Evolutionary conservation across 2,113 vertebrate genomes (phyloP), one percentile per base, ranked within the genome.

Genomic region (Rhadina sibilatrix): DNA sequence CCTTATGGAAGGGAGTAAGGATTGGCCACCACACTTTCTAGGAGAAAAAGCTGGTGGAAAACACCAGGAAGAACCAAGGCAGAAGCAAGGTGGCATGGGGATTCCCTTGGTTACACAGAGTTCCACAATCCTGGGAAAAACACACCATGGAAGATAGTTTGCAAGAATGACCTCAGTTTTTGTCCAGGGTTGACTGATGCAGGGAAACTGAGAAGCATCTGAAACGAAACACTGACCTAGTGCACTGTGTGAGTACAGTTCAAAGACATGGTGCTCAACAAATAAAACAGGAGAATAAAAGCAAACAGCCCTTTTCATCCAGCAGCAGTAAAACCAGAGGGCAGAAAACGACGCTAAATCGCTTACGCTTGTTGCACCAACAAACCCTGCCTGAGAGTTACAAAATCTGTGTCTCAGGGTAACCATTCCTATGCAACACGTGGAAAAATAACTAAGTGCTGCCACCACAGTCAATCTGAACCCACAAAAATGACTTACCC

Each of bases 341-440:
- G 66, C 94, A 97, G 95, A 97, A 97, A 97, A 97, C 27, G 64
- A 97, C 22, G 61, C 77, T 94, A 92, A 96, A 94, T 94, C 56
- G 54, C 83, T 60, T 95, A 91, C 93, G 90, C 80, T 75, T 83
- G 85, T 89, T 96, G 71, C 71, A 76, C 95, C 96, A 92, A 84
- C 74, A 96, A 96, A 86, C 56, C 65, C 4, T 80, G 81, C 37
- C 84, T 54, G 74, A 96, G 91, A 96, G 93, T 90, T 90, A 94
- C 93, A 86, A 97, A 96, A 95, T 53, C 88, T 54, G 60, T 31
- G 71, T 97, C 98, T 97, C 96, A 14, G 71, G 97, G 85, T 87
- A 94, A 94, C 96, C 94, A 94, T 96, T 97, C 69, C 94, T 66
- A 63, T 18, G 68, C 52, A 97, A 91, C 87, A 78, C 49, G 6